Conservation (phyloP, 2,113 vertebrate species). For the Hemiprocne comata region DNA sequence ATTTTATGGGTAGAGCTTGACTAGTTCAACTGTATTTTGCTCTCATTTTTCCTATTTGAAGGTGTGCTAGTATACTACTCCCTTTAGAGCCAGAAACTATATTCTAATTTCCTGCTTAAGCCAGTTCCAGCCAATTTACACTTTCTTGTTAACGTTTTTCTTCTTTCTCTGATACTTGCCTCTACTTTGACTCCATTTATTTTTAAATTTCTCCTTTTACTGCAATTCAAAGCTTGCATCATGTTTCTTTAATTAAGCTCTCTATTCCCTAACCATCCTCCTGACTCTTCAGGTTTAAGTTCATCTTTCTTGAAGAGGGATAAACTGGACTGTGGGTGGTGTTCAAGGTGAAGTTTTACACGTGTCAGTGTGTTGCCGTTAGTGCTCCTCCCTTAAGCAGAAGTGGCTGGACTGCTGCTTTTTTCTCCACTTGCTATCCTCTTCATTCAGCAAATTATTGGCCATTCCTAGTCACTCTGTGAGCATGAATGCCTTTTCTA, state of each 20-base stretch:
- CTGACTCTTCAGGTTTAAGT: neutral
- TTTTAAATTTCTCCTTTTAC: neutral
- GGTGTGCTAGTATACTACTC: neutral
- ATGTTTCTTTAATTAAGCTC: neutral
- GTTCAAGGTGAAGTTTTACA: neutral
- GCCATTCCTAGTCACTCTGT: neutral
- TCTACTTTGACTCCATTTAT: neutral
- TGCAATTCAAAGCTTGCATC: neutral
- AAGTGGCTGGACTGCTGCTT: neutral
- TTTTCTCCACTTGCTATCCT: neutral
- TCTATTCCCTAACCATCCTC: neutral
- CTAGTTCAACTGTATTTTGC: neutral
- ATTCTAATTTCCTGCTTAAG: neutral
- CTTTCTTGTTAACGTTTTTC: neutral
- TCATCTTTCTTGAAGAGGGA: neutral
- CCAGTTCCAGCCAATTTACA: neutral
- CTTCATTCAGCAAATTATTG: neutral
- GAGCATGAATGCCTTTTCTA: neutral
- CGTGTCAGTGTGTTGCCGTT: neutral
- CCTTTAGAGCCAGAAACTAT: neutral
- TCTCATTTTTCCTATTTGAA: neutral
- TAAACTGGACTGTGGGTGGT: neutral
- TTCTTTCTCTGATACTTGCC: neutral
- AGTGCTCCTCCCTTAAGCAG: fast-evolving
- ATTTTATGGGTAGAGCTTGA: neutral